Evolutionary conservation across 2,888 invertebrate species (phyloP).

Genomic region (Prionchulus punctatus): DNA sequence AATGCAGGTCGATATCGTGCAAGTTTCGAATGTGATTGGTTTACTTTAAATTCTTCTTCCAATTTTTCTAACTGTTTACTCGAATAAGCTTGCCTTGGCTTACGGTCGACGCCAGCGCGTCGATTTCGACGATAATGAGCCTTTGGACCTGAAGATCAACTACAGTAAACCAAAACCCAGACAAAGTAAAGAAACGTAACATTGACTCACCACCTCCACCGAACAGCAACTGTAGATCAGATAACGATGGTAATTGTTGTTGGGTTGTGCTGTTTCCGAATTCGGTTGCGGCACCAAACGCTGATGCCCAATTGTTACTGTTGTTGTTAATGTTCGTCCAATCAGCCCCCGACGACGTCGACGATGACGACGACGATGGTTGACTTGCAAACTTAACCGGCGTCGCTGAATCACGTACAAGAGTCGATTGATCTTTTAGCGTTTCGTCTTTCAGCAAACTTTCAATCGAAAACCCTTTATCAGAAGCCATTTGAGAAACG

Average conservation of each 20-base stretch:
- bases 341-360: no score
- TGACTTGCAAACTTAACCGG: background rate
- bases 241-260: conserved; percentile 19
- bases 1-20: no score
- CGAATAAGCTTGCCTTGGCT: conserved; percentile 89
- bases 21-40: no score
- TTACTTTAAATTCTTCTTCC: conserved; percentile 75
- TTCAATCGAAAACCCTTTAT: background rate
- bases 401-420: background rate
- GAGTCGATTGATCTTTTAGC: background rate
- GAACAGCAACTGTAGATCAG: conserved; percentile 28
- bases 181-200: background rate
- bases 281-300: no score
- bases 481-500: no score
- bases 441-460: background rate
- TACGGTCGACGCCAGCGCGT: conserved; percentile 73
- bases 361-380: no score
- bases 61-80: conserved; percentile 76
- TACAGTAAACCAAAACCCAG: background rate
- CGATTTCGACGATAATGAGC: conserved; percentile 59
- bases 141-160: conserved; percentile 42
- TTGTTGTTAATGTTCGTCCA: no score
- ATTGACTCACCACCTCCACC: conserved; percentile 19
- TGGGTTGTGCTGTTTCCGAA: background rate
- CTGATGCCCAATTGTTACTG: no score